Base-by-base conservation (phyloP, 2,113 vertebrate species). In the Neomonachus schauinslandi region DNA sequence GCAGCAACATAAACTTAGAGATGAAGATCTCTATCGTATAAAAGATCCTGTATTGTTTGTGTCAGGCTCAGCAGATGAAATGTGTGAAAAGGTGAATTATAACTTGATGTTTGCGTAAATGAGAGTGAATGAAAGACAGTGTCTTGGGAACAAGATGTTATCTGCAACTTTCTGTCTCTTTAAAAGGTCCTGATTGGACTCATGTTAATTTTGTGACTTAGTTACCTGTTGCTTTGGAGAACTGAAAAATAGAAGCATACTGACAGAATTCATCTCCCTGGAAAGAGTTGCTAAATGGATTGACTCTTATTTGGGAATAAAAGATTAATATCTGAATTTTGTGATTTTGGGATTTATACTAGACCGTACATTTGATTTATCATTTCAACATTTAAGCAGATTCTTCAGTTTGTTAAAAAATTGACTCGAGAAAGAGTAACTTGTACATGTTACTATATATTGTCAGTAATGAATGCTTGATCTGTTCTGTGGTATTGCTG, bases 11-110 rank as follows among this genome's bases (percentile, higher is more conserved):
- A 99, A 96, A 77, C 99, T 99, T 84, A 98, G 99, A 76, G 99
- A 99, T 91, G 99, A 99, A 98, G 99, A 99, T 98, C 99, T 99
- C 67, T 98, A 99, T 82, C 98, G 96, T 33, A 96, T 99, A 91
- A 98, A 98, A 88, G 98, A 98, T 63, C 99, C 99, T 1, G 99
- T 99, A 51, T 98, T 99, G 53, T 99, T 99, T 98, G 98, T 99
- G 88, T 99, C 99, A 0, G 99, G 99, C 93, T 99, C 99, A 42
- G 98, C 98, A 96, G 99, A 99, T 98, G 99, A 99, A 96, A 99
- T 99, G 99, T 99, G 99, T 99, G 99, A 99, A 91, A 98, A 98
- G 99, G 99, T 99, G 97, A 99, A 91, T 95, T 88, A 74, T 49
- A 93, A 81, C 28, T 5, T 15, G 28, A 33, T 88, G 59, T 92